Evolutionary conservation across 2,113 vertebrate species (phyloP).

Genomic region (Bettongia penicillata): DNA sequence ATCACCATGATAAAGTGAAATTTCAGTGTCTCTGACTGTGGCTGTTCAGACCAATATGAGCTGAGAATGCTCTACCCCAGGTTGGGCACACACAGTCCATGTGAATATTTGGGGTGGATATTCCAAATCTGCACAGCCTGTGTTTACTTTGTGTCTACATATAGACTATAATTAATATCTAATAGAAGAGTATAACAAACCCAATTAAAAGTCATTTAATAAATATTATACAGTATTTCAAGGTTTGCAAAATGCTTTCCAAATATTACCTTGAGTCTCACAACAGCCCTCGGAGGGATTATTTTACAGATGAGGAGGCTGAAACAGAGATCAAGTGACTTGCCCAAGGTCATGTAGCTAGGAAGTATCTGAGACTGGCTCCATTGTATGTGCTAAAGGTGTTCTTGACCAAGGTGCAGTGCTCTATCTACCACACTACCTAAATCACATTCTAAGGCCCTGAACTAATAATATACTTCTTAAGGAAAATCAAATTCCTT

Average conservation of each 20-base stretch:
- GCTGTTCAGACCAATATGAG: too few relatives aligned
- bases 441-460: background rate
- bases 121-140: too few relatives aligned
- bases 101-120: too few relatives aligned
- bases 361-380: background rate
- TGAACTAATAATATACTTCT: background rate
- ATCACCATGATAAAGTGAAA: too few relatives aligned
- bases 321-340: background rate
- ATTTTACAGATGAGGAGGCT: background rate
- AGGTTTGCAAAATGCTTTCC: background rate
- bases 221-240: background rate
- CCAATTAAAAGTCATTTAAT: constrained; percentile 9
- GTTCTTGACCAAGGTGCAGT: background rate
- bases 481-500: background rate
- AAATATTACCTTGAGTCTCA: background rate
- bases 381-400: background rate
- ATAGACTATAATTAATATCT: background rate
- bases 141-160: background rate
- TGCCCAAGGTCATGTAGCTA: background rate
- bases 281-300: background rate
- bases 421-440: background rate
- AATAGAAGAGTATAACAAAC: background rate
- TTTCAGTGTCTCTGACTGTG: too few relatives aligned
- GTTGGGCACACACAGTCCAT: too few relatives aligned
- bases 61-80: too few relatives aligned